phyloP scores from a whole-genome alignment of 2,797 vertebrate genomes.

The Salarias fasciatus region DNA sequence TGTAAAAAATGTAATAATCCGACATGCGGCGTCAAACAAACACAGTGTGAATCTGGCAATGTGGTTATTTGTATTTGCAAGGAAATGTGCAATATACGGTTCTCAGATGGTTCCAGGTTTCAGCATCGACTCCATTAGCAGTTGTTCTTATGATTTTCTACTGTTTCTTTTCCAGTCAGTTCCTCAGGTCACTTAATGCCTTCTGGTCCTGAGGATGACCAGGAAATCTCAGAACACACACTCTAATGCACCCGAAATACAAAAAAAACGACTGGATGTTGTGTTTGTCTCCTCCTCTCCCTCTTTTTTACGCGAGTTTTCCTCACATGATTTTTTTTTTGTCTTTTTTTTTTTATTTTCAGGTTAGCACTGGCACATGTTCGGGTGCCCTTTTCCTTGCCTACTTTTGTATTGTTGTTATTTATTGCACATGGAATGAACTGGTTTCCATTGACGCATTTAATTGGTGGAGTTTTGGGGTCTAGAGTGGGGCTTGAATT shows the following conservation, averaged over 20 bases:
- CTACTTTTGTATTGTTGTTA: conserved; percentile 79
- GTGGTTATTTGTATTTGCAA: conserved; percentile 76
- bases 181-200: conserved; percentile 84
- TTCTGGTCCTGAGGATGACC: conserved; percentile 77
- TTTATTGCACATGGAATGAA: conserved; percentile 85
- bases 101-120: conserved; percentile 78
- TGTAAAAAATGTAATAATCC: conserved; percentile 17
- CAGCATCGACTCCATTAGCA: conserved; percentile 55
- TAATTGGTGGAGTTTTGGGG: conserved; percentile 67
- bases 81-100: conserved; percentile 84
- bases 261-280: conserved; percentile 71
- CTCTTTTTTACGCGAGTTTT: conserved; percentile 10
- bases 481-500: conserved; percentile 73
- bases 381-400: conserved; percentile 71
- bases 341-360: conserved; percentile 22
- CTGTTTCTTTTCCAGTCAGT: conserved; percentile 66
- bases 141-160: not conserved
- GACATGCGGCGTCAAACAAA: too few species aligned
- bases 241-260: conserved; percentile 76
- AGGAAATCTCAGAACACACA: conserved; percentile 78
- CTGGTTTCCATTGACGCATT: conserved; percentile 78
- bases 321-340: too few species aligned
- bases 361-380: conserved; percentile 70
- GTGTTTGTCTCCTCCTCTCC: conserved; percentile 40
- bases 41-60: conserved; percentile 51